Base-by-base conservation (phyloP, 2,113 vertebrate genomes). In the Scatophagus argus region DNA sequence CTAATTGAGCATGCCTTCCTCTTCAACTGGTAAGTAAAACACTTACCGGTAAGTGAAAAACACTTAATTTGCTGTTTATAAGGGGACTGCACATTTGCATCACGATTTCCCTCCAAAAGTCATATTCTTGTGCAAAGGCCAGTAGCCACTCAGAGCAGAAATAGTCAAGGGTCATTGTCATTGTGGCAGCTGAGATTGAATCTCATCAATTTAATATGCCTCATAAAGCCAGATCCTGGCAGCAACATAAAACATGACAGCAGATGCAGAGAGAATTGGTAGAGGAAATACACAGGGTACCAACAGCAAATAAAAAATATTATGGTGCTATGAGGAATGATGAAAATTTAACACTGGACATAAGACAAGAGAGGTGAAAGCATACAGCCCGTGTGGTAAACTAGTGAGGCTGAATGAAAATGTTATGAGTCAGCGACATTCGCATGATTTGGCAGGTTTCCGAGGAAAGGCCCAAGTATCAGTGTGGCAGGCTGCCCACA, bases 371-470 rank as follows among this genome's bases (percentile, higher is more conserved):
- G 25, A 17, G 13, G 75, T 58, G 34, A 87, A 82, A 56, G 38
- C 64, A 23, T 21, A 63, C 32, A 43, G 63, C 17, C 32, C 44
- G 25, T 71, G 3, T 23, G 36, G 54, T 65, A 52, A 27, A 21
- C 38, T 38, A 51, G 67, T 74, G 49, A 38, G 59, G 34, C 43
- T 51, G 27, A 72, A 74, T 59, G 29, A 58, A 60, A 81, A 83
- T 43, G 41, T 56, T 74, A 38, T 55, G 52, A 86, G 56, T 74
- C 69, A 56, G 69, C 29, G 6, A 49, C 44, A 77, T 59, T 83
- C 12, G 11, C 49, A 77, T 79, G 62, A 82, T 66, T 78, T 68
- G 80, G 72, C 80, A 82, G 59, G 77, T 83, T 85, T 73, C 70
- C 47, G 61, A 71, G 86, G 44, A 72, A 75, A 87, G 72, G 34